Percentiles rank a stretch among this genome's conserved stretches.
Evolutionary conservation across 2,113 vertebrate species (phyloP).

Genomic region (Ondatra zibethicus): DNA sequence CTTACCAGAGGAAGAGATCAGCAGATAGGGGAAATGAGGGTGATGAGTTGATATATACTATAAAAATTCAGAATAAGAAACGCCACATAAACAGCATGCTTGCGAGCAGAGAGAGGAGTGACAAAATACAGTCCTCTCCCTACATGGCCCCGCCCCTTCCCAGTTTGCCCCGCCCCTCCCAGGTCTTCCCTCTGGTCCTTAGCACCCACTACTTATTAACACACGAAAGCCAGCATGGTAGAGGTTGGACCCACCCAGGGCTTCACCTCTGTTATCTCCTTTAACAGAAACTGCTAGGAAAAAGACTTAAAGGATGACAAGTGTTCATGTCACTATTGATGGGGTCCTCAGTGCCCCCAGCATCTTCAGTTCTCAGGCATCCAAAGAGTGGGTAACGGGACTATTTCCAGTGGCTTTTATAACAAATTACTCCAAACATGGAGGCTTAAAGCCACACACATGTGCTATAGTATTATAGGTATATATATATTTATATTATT

Average conservation of each 20-base stretch:
- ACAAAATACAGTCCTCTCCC: not conserved
- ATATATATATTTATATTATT: not conserved
- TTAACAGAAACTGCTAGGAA: not conserved
- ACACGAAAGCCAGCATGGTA: not conserved
- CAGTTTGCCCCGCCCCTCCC: too few relatives aligned
- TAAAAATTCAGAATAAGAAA: not conserved
- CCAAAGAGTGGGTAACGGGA: not conserved
- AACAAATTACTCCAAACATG: not conserved
- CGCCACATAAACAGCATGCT: not conserved
- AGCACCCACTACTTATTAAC: not conserved
- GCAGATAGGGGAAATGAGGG: not conserved
- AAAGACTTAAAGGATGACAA: too few relatives aligned
- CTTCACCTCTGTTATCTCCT: not conserved
- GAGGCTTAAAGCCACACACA: not conserved
- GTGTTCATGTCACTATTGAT: too few relatives aligned
- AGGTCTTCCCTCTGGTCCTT: not conserved
- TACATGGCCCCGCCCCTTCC: not conserved
- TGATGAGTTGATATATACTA: not conserved
- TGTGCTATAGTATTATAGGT: not conserved
- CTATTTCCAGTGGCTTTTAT: not conserved
- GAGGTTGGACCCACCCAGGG: not conserved
- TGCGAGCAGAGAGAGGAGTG: not conserved
- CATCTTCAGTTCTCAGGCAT: not conserved
- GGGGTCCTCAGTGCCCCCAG: accelerated
- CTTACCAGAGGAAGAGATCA: not conserved